These are phyloP conservation scores for Metaphire vulgaris DNA, from an alignment of 1,140 invertebrate species.

Conservation along the genomic window DNA sequence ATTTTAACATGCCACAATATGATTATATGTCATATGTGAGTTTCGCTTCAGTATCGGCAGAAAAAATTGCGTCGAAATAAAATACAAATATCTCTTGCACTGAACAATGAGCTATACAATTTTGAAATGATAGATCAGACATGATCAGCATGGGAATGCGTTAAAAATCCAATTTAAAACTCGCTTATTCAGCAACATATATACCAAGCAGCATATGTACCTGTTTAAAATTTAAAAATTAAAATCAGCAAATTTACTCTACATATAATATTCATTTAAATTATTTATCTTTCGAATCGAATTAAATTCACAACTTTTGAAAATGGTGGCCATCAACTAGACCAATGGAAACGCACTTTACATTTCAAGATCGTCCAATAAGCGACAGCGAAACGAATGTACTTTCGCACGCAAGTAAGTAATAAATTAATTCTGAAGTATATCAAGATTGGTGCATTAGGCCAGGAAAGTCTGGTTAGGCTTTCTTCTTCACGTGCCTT, in stretches of 20 bases:
- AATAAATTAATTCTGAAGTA: too few species aligned
- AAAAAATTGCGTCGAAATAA: too few species aligned
- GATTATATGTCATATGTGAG: too few species aligned
- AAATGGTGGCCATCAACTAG: neutral
- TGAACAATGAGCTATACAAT: too few species aligned
- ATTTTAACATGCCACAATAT: too few species aligned
- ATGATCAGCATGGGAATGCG: neutral
- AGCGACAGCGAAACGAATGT: too few species aligned
- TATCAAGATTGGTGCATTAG: too few species aligned
- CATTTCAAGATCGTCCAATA: neutral
- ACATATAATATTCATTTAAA: neutral
- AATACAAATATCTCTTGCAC: too few species aligned
- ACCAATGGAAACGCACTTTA: neutral
- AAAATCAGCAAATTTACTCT: neutral
- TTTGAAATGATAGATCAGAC: neutral
- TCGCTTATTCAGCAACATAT: neutral
- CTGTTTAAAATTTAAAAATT: neutral
- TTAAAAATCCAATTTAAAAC: neutral
- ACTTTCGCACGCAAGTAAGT: too few species aligned
- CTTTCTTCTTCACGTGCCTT: too few species aligned
- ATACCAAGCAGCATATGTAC: neutral
- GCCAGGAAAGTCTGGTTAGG: too few species aligned
- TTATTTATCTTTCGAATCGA: neutral
- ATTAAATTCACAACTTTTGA: neutral
- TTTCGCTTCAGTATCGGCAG: too few species aligned